Evolutionary conservation across 1,140 invertebrate species (phyloP).

Genomic region (Formica exsecta): DNA sequence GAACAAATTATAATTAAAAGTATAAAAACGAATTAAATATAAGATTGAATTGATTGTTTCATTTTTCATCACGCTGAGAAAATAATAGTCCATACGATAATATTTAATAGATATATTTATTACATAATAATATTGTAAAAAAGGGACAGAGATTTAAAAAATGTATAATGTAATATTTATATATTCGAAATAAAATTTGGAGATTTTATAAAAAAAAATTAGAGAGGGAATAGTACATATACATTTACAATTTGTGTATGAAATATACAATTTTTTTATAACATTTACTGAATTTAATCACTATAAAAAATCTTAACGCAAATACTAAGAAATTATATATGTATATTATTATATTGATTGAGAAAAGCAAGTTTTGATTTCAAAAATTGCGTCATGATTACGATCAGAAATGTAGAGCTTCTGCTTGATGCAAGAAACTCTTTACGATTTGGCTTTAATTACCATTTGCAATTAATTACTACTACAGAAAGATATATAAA

Average conservation of each 20-base stretch:
- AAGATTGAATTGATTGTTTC: background rate
- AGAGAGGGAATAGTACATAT: no score
- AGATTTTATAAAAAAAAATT: no score
- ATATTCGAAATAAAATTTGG: no score
- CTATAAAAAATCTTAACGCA: background rate
- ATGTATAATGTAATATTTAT: no score
- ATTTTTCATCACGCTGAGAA: background rate
- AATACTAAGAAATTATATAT: background rate
- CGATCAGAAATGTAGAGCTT: background rate
- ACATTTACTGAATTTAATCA: background rate
- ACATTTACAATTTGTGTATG: no score
- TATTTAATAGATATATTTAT: background rate
- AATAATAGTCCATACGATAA: no score
- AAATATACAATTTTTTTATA: background rate
- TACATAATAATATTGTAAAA: no score
- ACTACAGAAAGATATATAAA: background rate
- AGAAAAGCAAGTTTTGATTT: background rate
- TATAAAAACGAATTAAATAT: conserved; percentile 6
- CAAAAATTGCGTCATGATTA: background rate
- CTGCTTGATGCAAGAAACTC: conserved; percentile 9
- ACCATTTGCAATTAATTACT: conserved; percentile 47
- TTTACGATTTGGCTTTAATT: conserved; percentile 57
- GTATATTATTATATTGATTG: background rate
- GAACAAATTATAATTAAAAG: conserved; percentile 6
- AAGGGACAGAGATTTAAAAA: no score